Base-by-base conservation (phyloP, 2,888 invertebrate genomes). In the Magallana nippona region DNA sequence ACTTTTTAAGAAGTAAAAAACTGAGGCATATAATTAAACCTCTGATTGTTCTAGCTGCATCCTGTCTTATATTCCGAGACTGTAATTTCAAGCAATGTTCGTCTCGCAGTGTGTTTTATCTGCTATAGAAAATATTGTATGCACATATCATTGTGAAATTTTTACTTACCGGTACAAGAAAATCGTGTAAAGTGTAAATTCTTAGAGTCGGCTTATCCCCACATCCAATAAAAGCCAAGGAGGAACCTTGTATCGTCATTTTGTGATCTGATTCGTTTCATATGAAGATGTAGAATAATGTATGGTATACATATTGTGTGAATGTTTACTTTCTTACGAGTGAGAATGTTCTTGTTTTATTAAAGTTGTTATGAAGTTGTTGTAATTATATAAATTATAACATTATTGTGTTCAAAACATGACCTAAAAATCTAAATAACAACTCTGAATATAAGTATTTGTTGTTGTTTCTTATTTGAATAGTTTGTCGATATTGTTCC, bases 301-400 rank as follows among this genome's bases (percentile, higher is more conserved):
- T 44, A 44, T 5, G 44, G 44, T 27, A 22, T 44, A 44, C 44
- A 44, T 71, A 71, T 71, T 71, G 71, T 71, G 22, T 71, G 32
- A 71, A 71, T 71, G 71, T 71, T 71, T 63, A 71, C 13, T 60
- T 60, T 60, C 17, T 15, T 71, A 27, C 15, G 71, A 71, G 71
- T 71, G 71, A 27, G 32, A 32, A 71, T 27, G 22, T 27, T 71
- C 71, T 71, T 78, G 55, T 78, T 78, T 55, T 78, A 55, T 78
- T 55, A 55, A 78, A 78, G 78, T 78, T 78, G 78, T 78, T 78
- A 78, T 78, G 55, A 78, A 78, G 55, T 78, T 78, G 78, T 78
- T 78, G 78, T 78, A 78, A 78, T 78, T 78, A 78, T 78, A 78
- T 78, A 78, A 78, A 78, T 78, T 78, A 78, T 78, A 78, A 78